Evolutionary conservation across 2,797 vertebrate genomes (phyloP).

Genomic region (Mallotus villosus): DNA sequence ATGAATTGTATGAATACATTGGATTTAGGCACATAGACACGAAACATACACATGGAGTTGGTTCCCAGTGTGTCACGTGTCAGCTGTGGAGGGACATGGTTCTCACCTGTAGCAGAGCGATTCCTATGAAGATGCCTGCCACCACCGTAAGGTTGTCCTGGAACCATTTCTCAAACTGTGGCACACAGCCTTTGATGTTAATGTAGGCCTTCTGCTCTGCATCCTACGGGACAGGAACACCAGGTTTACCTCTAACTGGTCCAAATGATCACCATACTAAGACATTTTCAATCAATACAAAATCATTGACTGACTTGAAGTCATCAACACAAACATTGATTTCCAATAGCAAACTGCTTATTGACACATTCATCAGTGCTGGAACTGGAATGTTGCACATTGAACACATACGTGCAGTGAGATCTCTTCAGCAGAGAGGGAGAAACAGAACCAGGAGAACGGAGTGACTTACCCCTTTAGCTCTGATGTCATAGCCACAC

Average conservation of each 20-base stretch:
- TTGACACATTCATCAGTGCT: background rate
- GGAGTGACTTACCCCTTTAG: slow-evolving; percentile 85
- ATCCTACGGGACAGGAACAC: slow-evolving; percentile 72
- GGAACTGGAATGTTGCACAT: background rate
- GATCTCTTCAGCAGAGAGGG: background rate
- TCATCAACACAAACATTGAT: background rate
- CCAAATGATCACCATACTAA: background rate
- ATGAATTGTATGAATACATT: background rate
- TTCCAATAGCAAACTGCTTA: background rate
- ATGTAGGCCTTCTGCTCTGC: slow-evolving; percentile 94
- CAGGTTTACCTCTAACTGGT: background rate
- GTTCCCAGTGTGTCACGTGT: background rate
- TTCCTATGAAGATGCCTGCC: slow-evolving; percentile 96
- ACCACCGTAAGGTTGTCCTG: slow-evolving; percentile 98
- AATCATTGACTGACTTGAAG: background rate
- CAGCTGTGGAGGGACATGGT: background rate
- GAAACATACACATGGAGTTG: background rate
- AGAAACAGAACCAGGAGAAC: background rate
- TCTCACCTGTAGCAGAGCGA: slow-evolving; percentile 93
- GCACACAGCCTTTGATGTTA: slow-evolving; percentile 97
- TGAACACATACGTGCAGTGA: background rate
- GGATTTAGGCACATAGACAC: background rate
- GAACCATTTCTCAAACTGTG: slow-evolving; percentile 99
- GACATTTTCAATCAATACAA: background rate
- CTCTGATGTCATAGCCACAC: slow-evolving; percentile 96